Conservation (phyloP, 2,113 vertebrate species). For the Myiozetetes cayanensis region DNA sequence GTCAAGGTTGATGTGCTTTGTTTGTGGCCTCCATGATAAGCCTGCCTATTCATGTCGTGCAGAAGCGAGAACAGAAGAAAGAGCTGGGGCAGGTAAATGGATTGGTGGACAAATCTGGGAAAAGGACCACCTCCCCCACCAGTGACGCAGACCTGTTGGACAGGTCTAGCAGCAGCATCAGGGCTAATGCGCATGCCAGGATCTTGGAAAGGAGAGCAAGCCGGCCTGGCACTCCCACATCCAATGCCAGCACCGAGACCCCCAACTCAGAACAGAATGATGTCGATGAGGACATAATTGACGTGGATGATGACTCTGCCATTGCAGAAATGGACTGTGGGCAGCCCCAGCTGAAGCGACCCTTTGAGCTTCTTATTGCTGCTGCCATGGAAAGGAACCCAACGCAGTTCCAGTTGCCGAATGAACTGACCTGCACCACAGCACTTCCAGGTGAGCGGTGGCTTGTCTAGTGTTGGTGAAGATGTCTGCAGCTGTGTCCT, state of each 20-base stretch:
- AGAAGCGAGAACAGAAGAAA: slow-evolving; percentile 96
- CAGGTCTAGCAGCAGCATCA: slow-evolving; percentile 82
- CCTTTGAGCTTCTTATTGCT: slow-evolving; percentile 96
- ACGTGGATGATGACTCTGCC: slow-evolving; percentile 91
- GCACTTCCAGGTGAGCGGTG: slow-evolving; percentile 89
- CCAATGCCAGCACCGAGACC: slow-evolving; percentile 92
- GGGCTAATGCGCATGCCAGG: slow-evolving; percentile 88
- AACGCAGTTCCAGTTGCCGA: slow-evolving; percentile 97
- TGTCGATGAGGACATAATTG: slow-evolving; percentile 89
- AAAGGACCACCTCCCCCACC: slow-evolving; percentile 86
- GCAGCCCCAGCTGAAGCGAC: slow-evolving; percentile 90
- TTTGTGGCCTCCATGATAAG: slow-evolving; percentile 58
- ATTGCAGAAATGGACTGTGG: slow-evolving; percentile 84
- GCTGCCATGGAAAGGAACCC: slow-evolving; percentile 98
- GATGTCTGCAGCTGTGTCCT: background rate
- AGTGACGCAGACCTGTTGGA: slow-evolving; percentile 89
- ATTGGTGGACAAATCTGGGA: slow-evolving; percentile 86
- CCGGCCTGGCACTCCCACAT: slow-evolving; percentile 92
- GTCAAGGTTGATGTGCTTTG: slow-evolving; percentile 63
- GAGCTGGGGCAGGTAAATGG: slow-evolving; percentile 92
- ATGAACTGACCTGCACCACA: slow-evolving; percentile 95
- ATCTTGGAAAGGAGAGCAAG: slow-evolving; percentile 90
- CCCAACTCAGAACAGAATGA: slow-evolving; percentile 96
- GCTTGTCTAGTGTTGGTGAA: background rate
- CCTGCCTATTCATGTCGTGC: slow-evolving; percentile 56